Evolutionary conservation across 92 coral and sea anemone species (phyloP).

Genomic region (Plumapathes pennacea): DNA sequence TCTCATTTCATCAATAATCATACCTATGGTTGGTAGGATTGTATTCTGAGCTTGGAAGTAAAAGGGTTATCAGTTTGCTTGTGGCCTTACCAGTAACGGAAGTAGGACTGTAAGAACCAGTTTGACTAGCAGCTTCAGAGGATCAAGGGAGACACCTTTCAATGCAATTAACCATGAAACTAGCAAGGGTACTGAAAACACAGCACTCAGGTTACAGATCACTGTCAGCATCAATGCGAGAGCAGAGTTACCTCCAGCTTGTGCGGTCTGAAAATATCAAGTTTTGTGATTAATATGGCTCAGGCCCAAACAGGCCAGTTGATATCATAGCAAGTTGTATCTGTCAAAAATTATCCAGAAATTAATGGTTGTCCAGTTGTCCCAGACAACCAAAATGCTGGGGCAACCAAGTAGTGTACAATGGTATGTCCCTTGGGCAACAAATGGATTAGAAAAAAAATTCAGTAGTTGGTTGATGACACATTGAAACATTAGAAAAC

Average conservation of each 20-base stretch:
- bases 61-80: background rate
- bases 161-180: slow-evolving; percentile 85
- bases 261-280: slow-evolving; percentile 55
- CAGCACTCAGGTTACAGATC: slow-evolving; percentile 75
- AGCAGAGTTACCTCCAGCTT: slow-evolving; percentile 89
- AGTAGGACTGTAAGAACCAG: slow-evolving; percentile 77
- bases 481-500: no score
- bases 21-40: no score
- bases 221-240: slow-evolving; percentile 89
- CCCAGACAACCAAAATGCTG: no score
- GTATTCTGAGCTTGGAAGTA: background rate
- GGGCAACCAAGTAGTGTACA: no score
- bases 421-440: no score
- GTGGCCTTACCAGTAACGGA: slow-evolving; percentile 80
- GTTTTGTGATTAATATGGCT: no score
- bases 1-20: no score
- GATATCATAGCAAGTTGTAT: background rate
- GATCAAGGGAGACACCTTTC: slow-evolving; percentile 64
- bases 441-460: no score
- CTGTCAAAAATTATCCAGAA: background rate
- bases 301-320: no score
- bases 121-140: slow-evolving; percentile 64
- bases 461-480: no score
- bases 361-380: background rate
- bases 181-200: slow-evolving; percentile 76